Percentiles rank a stretch among this genome's conserved stretches.
Evolutionary conservation across 1,140 invertebrate species (phyloP).

Genomic region (Colletes latitarsis): DNA sequence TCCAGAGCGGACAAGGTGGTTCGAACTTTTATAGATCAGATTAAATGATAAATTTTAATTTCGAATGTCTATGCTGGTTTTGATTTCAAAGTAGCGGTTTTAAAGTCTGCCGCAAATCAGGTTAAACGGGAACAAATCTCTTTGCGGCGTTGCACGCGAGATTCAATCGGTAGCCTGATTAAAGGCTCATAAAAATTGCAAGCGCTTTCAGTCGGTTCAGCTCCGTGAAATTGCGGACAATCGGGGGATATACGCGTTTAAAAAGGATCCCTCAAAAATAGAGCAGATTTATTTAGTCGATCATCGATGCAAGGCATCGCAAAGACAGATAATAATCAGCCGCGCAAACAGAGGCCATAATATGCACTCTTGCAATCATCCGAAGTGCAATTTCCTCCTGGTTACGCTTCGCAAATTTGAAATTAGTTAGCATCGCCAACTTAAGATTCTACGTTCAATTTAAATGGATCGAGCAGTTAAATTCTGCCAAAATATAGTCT

Average conservation of each 20-base stretch:
- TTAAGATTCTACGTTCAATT: too few species aligned
- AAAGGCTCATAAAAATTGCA: slow-evolving; percentile 45
- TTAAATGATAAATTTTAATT: neutral
- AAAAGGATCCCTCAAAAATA: neutral
- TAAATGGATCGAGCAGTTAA: too few species aligned
- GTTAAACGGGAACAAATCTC: slow-evolving; percentile 13
- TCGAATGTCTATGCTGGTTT: neutral
- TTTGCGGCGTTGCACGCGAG: slow-evolving; percentile 29
- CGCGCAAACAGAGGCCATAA: neutral
- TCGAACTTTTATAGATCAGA: too few species aligned
- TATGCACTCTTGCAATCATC: neutral
- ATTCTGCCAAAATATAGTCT: too few species aligned
- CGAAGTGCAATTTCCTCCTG: too few species aligned
- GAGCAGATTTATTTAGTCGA: slow-evolving; percentile 3
- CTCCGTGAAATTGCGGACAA: slow-evolving; percentile 9
- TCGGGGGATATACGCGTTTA: slow-evolving; percentile 19
- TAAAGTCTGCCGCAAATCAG: slow-evolving; percentile 3
- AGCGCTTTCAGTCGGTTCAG: neutral
- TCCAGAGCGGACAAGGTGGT: too few species aligned
- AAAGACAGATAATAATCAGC: slow-evolving; percentile 1
- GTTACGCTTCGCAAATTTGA: neutral
- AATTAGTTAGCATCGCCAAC: neutral
- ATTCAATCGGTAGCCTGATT: slow-evolving; percentile 41
- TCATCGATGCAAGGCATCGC: neutral
- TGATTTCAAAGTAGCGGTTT: neutral